Percentiles rank a stretch among this genome's conserved stretches.
Evolutionary conservation across 2,797 vertebrate species (phyloP).

Genomic region (Stomatorhinus walkeri): DNA sequence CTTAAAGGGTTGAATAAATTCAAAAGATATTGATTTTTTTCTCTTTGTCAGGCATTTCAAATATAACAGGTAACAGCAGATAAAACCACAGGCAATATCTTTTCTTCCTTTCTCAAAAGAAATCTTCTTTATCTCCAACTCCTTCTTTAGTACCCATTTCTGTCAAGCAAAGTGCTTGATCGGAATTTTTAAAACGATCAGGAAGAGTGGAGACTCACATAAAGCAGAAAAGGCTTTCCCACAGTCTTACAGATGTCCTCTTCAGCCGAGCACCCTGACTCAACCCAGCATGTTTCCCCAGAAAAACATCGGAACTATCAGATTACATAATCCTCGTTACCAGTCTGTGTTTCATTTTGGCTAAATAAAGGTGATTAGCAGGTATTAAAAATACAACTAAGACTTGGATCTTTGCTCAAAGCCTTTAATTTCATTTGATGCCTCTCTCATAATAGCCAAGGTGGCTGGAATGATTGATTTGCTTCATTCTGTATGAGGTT

Average conservation of each 20-base stretch:
- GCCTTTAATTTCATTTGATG: conserved; percentile 64
- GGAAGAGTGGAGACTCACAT: background rate
- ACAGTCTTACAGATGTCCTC: background rate
- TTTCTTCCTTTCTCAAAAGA: conserved; percentile 12
- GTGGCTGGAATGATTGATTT: conserved; percentile 73
- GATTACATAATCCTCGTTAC: conserved; percentile 53
- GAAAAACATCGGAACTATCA: conserved; percentile 32
- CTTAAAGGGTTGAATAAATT: background rate
- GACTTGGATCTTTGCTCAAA: conserved; percentile 57
- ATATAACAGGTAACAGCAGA: conserved; percentile 7
- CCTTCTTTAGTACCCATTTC: background rate
- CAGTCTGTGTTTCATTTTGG: background rate
- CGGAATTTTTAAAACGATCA: conserved; percentile 15
- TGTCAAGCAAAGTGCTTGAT: conserved; percentile 8
- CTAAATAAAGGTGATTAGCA: conserved; percentile 63
- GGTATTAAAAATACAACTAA: conserved; percentile 51
- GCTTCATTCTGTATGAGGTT: conserved; percentile 60
- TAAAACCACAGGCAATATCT: conserved; percentile 22
- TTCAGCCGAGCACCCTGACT: background rate
- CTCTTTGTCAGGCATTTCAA: conserved; percentile 22
- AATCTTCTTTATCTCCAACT: conserved; percentile 14
- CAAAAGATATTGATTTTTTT: conserved; percentile 25
- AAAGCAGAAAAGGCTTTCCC: background rate
- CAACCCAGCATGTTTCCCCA: background rate
- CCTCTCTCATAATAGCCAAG: conserved; percentile 62